Evolutionary conservation across 2,113 vertebrate species (phyloP).

Genomic region (Microtus montanus): DNA sequence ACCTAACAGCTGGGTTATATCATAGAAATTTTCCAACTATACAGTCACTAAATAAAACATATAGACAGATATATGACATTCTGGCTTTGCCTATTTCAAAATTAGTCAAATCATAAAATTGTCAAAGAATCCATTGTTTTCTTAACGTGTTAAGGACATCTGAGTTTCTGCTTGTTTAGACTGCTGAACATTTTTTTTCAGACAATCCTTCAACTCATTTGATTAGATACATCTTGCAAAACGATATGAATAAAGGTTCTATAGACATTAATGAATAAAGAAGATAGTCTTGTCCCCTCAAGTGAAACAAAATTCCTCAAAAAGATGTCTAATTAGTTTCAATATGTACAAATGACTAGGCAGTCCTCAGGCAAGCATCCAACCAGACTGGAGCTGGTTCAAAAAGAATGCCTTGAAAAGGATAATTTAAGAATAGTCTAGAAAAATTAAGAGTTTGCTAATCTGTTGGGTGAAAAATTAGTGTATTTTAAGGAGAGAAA

Average conservation of each 20-base stretch:
- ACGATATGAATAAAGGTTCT: neutral
- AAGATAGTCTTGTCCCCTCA: neutral
- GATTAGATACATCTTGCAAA: neutral
- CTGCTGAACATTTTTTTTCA: neutral
- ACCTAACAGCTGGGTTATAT: neutral
- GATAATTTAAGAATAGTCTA: neutral
- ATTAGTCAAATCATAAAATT: conserved; percentile 36
- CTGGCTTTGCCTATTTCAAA: conserved; percentile 22
- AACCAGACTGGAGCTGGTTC: neutral
- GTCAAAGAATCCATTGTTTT: neutral
- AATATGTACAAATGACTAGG: neutral
- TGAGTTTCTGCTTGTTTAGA: neutral
- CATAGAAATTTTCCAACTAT: conserved; percentile 18
- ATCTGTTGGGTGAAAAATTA: neutral
- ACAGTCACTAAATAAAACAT: conserved; percentile 8
- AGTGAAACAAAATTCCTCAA: neutral
- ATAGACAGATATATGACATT: conserved; percentile 27
- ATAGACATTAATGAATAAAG: neutral
- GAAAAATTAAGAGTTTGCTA: neutral
- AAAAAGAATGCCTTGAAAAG: neutral
- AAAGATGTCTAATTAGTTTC: neutral
- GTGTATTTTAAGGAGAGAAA: neutral
- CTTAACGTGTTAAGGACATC: neutral
- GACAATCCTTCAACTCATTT: neutral
- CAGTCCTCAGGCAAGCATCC: neutral